A percentile compares a stretch with the other conserved stretches of the same genome.
These are phyloP conservation scores for Falco columbarius DNA, from an alignment of 2,797 vertebrate species.

Conservation along the genomic window DNA sequence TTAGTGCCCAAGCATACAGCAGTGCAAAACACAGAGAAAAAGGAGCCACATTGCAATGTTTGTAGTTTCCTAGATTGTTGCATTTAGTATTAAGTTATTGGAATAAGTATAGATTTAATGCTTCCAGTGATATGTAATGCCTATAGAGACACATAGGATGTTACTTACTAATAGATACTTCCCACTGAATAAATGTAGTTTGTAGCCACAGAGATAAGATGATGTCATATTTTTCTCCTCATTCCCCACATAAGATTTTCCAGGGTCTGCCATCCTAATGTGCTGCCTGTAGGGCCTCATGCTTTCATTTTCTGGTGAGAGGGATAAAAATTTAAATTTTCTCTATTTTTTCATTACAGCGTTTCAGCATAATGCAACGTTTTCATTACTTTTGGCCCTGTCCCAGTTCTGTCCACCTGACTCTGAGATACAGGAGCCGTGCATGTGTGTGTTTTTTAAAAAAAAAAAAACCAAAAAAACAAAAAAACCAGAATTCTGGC, in stretches of 20 bases:
- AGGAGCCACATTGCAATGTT: neutral
- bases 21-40: neutral
- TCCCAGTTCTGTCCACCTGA: slow-evolving; percentile 44
- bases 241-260: neutral
- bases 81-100: neutral
- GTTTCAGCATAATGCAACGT: neutral
- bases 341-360: neutral
- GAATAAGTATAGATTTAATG: slow-evolving; percentile 29
- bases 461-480: neutral
- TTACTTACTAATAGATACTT: neutral
- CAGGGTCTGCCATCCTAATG: neutral
- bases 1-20: neutral
- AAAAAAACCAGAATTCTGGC: neutral
- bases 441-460: neutral
- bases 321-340: neutral
- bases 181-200: neutral
- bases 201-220: neutral
- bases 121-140: slow-evolving; percentile 23
- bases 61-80: neutral
- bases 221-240: neutral
- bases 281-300: neutral
- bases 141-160: neutral
- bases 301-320: neutral
- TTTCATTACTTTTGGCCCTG: slow-evolving; percentile 26
- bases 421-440: slow-evolving; percentile 53